Conservation (phyloP, 2,888 invertebrate species). For the Drosophila kambysellisi region DNA sequence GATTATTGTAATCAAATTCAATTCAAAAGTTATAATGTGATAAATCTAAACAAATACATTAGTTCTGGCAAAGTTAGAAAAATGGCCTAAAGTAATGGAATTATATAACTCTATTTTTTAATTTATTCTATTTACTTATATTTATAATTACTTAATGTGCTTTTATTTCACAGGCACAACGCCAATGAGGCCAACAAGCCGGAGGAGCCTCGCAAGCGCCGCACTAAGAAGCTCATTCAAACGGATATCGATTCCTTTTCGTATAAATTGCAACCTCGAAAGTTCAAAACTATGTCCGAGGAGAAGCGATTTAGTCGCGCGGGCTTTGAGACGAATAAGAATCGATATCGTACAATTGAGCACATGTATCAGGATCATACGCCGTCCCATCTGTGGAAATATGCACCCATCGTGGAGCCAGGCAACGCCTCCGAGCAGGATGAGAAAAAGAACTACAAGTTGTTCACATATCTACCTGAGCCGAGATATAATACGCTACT, state of each 20-base stretch:
- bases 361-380: constrained; percentile 75
- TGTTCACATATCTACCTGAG: constrained; percentile 83
- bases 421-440: constrained; percentile 81
- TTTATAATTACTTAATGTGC: not conserved
- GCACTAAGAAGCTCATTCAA: constrained; percentile 65
- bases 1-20: not conserved
- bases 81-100: not conserved
- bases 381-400: constrained; percentile 78
- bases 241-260: constrained; percentile 74
- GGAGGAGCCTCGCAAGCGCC: constrained; percentile 64
- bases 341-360: constrained; percentile 48
- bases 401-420: constrained; percentile 80
- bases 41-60: not conserved
- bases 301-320: constrained; percentile 72
- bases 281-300: constrained; percentile 68
- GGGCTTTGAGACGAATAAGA: constrained; percentile 35
- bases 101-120: not conserved
- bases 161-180: constrained; percentile 17
- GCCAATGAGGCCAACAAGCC: constrained; percentile 13
- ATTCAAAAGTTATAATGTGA: not conserved
- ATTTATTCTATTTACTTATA: not conserved
- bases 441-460: constrained; percentile 82
- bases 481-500: constrained; percentile 83
- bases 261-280: constrained; percentile 71
- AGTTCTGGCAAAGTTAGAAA: not conserved